These are phyloP conservation scores for Cygnus olor DNA, from an alignment of 2,797 vertebrate species.

Conservation along the genomic window DNA sequence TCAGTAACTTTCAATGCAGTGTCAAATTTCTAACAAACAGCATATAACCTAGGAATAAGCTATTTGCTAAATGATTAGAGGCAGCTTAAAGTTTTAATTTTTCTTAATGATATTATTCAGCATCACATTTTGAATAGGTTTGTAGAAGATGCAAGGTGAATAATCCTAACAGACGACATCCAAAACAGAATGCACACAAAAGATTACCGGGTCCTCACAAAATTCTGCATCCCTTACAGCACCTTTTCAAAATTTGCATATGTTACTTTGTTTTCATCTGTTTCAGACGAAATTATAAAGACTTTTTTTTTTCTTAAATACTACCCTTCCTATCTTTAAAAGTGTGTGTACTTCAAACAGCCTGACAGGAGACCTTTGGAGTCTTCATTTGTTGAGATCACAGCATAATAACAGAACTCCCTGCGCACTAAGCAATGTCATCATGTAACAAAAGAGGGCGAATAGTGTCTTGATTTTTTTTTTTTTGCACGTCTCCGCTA, in stretches of 20 bases:
- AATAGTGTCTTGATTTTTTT: background rate
- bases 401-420: background rate
- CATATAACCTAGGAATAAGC: background rate
- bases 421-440: background rate
- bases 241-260: background rate
- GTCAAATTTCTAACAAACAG: background rate
- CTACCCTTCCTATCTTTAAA: background rate
- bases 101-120: background rate
- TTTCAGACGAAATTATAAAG: background rate
- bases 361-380: background rate
- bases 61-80: background rate
- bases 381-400: background rate
- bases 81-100: background rate
- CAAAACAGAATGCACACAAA: background rate
- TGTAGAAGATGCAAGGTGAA: background rate
- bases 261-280: background rate
- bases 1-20: background rate
- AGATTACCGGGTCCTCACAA: background rate
- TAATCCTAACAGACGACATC: background rate
- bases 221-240: background rate
- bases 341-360: background rate
- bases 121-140: background rate
- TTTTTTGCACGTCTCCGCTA: background rate
- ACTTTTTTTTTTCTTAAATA: background rate
- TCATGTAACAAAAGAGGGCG: background rate